phyloP scores from a whole-genome alignment of 2,797 vertebrate species.

The Helostoma temminkii region DNA sequence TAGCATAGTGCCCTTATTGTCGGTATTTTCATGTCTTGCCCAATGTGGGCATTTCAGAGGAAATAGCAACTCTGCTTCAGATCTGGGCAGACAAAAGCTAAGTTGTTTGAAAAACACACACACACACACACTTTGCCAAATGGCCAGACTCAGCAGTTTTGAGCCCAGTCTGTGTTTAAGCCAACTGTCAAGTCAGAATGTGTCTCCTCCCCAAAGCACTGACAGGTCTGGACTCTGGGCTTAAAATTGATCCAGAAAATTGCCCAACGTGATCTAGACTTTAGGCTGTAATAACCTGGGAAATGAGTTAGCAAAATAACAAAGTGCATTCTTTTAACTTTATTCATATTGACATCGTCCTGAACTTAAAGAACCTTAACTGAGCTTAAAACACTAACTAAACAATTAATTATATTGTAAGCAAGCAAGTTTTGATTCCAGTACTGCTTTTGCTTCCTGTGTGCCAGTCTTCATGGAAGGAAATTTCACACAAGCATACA shows the following conservation, averaged over 20 bases:
- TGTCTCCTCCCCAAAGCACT: constrained; percentile 4
- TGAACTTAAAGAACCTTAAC: too few species aligned
- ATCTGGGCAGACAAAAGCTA: constrained; percentile 35
- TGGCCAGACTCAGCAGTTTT: constrained; percentile 25
- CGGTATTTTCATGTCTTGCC: constrained; percentile 19
- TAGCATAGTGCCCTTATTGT: constrained; percentile 7
- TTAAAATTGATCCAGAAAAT: constrained; percentile 43
- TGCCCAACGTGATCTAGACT: constrained; percentile 16
- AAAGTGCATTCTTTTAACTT: neutral
- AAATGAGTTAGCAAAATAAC: constrained; percentile 5
- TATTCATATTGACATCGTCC: neutral
- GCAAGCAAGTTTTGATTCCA: constrained; percentile 17
- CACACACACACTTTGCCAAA: neutral
- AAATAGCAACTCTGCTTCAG: constrained; percentile 21
- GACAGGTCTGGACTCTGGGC: constrained; percentile 24
- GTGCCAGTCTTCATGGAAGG: constrained; percentile 5
- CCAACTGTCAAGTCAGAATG: constrained; percentile 24
- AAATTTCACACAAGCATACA: constrained; percentile 17
- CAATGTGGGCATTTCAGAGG: constrained; percentile 25
- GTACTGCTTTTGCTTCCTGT: neutral
- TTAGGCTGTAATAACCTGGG: neutral
- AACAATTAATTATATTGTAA: neutral
- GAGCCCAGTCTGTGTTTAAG: constrained; percentile 20
- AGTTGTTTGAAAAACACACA: constrained; percentile 18
- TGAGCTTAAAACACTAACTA: neutral